A percentile compares a stretch with the other conserved stretches of the same genome.
Conservation (phyloP, 2,113 vertebrate genomes). For the Nesospiza acunhae region DNA sequence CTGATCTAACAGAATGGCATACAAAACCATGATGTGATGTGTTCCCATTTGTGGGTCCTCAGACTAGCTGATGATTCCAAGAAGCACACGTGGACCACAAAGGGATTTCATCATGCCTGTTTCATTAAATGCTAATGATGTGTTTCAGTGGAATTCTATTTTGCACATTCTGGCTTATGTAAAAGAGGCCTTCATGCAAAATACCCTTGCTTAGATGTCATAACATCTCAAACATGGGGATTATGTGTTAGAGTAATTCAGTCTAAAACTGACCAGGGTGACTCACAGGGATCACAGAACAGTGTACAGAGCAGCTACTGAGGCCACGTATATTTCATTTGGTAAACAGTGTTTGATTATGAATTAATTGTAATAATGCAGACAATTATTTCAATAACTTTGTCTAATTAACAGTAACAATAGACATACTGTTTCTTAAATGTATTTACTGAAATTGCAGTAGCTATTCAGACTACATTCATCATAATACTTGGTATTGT, state of each 20-base stretch:
- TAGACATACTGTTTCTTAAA: slow-evolving; percentile 37
- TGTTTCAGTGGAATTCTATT: not conserved
- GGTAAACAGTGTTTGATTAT: not conserved
- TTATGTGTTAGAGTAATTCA: not conserved
- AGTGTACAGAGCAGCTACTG: not conserved
- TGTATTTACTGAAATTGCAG: slow-evolving; percentile 22
- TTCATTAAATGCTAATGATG: not conserved
- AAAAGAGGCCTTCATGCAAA: not conserved
- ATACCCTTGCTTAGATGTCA: not conserved
- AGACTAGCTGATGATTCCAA: not conserved
- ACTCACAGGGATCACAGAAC: not conserved
- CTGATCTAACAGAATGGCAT: not conserved
- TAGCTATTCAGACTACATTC: not conserved
- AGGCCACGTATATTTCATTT: not conserved
- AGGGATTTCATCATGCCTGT: not conserved
- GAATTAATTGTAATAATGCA: slow-evolving; percentile 27
- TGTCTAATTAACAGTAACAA: not conserved
- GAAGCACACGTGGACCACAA: rapidly evolving
- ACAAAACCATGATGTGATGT: not conserved
- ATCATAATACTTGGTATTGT: not conserved
- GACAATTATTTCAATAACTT: slow-evolving; percentile 45
- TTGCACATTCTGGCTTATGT: not conserved
- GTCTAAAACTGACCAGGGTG: not conserved
- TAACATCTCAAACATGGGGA: not conserved
- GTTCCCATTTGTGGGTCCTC: not conserved